These are phyloP conservation scores for Peromyscus melanophrys DNA, from an alignment of 2,797 vertebrate species.

Conservation along the genomic window DNA sequence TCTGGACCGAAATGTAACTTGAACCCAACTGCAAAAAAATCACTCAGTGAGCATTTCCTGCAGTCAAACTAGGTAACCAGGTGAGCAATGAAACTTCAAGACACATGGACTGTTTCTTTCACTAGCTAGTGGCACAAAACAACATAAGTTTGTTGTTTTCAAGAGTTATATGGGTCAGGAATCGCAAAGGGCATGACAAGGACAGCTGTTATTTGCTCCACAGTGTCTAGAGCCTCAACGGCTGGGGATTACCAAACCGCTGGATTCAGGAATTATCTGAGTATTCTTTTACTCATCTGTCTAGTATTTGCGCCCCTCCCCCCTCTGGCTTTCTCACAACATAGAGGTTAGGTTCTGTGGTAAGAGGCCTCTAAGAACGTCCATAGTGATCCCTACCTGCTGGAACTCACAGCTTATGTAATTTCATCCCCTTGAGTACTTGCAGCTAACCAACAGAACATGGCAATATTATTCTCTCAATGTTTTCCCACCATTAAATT, in stretches of 20 bases:
- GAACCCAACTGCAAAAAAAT: conserved; percentile 41
- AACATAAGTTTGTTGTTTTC: conserved; percentile 28
- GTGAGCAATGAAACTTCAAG: conserved; percentile 56
- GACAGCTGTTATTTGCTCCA: conserved; percentile 36
- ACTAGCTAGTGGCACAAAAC: conserved; percentile 15
- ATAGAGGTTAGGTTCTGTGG: conserved; percentile 24
- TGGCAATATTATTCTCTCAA: neutral
- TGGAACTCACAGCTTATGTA: conserved; percentile 51
- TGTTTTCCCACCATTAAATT: conserved; percentile 38
- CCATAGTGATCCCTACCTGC: neutral
- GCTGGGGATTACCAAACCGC: conserved; percentile 22
- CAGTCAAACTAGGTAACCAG: conserved; percentile 58
- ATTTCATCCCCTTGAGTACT: conserved; percentile 29
- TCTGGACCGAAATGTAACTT: conserved; percentile 40
- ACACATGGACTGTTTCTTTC: conserved; percentile 44
- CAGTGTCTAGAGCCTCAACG: neutral
- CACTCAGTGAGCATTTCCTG: neutral
- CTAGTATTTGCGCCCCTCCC: neutral
- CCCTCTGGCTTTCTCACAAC: conserved; percentile 43
- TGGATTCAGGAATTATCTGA: conserved; percentile 28
- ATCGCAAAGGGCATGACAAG: conserved; percentile 51
- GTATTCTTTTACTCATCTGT: conserved; percentile 33
- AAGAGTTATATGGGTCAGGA: conserved; percentile 60
- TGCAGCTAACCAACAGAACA: conserved; percentile 49
- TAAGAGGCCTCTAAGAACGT: conserved; percentile 30